Evolutionary conservation across 1,140 invertebrate genomes (phyloP).

Genomic region (Trichoplusia ni): DNA sequence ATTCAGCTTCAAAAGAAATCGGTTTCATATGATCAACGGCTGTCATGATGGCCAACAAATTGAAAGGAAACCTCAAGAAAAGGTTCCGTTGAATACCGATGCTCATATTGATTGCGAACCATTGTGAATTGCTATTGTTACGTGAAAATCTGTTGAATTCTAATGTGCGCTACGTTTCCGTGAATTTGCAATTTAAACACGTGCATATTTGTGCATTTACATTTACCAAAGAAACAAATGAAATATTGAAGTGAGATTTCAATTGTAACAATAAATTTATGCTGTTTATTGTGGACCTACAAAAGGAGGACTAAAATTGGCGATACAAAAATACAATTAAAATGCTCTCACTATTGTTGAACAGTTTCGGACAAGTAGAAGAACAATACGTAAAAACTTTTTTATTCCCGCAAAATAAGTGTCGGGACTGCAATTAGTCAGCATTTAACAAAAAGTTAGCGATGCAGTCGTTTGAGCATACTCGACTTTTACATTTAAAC

Average conservation of each 20-base stretch:
- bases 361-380: too few relatives aligned
- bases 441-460: constrained; percentile 20
- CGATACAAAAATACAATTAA: too few relatives aligned
- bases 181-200: not conserved
- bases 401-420: constrained; percentile 3
- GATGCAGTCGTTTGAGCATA: constrained; percentile 10
- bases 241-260: too few relatives aligned
- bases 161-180: not conserved
- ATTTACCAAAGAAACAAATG: too few relatives aligned
- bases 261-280: too few relatives aligned
- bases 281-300: too few relatives aligned
- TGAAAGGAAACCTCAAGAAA: constrained; percentile 27
- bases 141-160: constrained; percentile 16
- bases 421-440: constrained; percentile 7
- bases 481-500: constrained; percentile 14
- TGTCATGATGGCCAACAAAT: constrained; percentile 26
- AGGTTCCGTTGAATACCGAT: constrained; percentile 22
- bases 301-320: too few relatives aligned
- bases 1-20: constrained; percentile 1
- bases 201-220: too few relatives aligned
- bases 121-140: constrained; percentile 18
- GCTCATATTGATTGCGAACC: constrained; percentile 13
- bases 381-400: not conserved
- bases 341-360: too few relatives aligned
- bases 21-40: constrained; percentile 12